Conservation (phyloP, 2,888 invertebrate genomes). For the Eupithecia pulchellata region DNA sequence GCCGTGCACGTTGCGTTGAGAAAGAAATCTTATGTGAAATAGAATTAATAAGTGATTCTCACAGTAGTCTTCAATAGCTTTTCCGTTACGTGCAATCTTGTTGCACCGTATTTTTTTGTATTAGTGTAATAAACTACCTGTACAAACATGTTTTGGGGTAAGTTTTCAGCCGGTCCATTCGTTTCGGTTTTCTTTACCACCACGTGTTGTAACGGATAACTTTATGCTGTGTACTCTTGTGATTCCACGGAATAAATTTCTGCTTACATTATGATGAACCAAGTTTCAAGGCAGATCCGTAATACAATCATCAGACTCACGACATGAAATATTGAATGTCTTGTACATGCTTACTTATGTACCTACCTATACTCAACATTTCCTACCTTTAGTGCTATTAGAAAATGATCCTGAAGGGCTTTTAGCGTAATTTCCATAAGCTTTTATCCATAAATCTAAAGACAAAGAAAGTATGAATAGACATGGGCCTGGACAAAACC, state of each 20-base stretch:
- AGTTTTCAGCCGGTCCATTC: conserved; percentile 60
- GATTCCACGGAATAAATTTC: conserved; percentile 7
- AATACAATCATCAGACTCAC: neutral
- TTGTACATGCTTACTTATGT: neutral
- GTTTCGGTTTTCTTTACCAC: conserved; percentile 52
- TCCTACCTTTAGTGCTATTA: neutral
- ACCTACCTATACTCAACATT: neutral
- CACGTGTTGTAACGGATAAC: conserved; percentile 67
- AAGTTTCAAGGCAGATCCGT: neutral
- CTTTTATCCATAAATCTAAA: neutral
- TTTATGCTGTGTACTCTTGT: conserved; percentile 8
- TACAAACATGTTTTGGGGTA: conserved; percentile 82
- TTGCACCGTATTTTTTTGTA: conserved; percentile 24
- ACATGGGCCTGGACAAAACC: neutral
- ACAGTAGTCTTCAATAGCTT: neutral
- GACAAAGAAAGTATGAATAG: neutral
- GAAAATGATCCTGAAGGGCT: neutral
- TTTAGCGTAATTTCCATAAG: neutral
- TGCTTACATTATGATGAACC: neutral
- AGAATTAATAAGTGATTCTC: conserved; percentile 9
- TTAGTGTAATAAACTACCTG: conserved; percentile 23
- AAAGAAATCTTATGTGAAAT: conserved; percentile 16
- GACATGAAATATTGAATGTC: neutral
- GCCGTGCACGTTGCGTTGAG: conserved; percentile 36
- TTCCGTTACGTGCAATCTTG: conserved; percentile 21